Base-by-base conservation (phyloP, 2,888 invertebrate genomes). In the Amblyteles armatorius region DNA sequence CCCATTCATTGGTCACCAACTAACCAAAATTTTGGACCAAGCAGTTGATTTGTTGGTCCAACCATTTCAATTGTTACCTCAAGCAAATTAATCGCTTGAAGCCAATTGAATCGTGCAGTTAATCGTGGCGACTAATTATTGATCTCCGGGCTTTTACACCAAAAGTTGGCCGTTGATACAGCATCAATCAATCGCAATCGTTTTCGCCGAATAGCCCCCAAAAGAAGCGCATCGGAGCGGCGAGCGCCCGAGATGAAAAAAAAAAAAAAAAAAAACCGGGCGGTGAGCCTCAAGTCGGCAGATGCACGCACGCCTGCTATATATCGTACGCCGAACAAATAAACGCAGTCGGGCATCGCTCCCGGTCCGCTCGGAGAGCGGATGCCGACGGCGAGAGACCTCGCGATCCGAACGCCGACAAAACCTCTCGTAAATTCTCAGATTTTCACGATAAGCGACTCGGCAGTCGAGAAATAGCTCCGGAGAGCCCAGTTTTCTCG, bases 261-360 rank as follows among this genome's bases (percentile, higher is more conserved):
- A 26, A 26, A 26, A 50, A 40, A 36, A 68, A 77, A 67, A 48
- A 48, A 48, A 48, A 16, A 48, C 44, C 67, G 57, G 48, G 71
- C 52, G 77, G 79, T 80, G 67, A 85, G 77, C 60, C 44, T 67
- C 82, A 71, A 65, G 82, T 73, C 79, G 80, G 83, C 82, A 77
- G 82, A 85, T 85, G 85, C 77, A 80, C 26, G 79, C 67, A 60
- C 72, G 76, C 60, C 36, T 77, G 29, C 77, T 79, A 55, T 65
- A 68, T 48, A 73, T 48, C 50, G 72, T 72, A 48, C 82, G 68
- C 77, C 77, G 68, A 73, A 82, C 79, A 85, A 85, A 85, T 83
- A 85, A 85, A 85, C 85, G 79, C 26, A 67, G 68, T 77, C 52
- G 85, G 82, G 80, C 82, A 72, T 80, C 79, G 85, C 79, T 68